Conservation (phyloP, 2,888 invertebrate genomes). For the Dasysyrphus tricinctus region DNA sequence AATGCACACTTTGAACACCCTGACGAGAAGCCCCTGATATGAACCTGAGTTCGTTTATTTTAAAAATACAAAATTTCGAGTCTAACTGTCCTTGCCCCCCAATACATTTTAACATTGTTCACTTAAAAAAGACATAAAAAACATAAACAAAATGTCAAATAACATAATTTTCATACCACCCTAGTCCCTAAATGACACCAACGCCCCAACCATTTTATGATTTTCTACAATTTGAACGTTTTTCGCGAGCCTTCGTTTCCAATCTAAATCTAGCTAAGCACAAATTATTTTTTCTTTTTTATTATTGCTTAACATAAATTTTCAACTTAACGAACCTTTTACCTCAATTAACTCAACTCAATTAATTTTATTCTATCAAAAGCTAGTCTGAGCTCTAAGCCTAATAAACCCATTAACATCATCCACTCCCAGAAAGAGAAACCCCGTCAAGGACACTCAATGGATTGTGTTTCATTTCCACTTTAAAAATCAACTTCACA, state of each 20-base stretch:
- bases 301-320: conserved; percentile 62
- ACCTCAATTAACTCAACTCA: conserved; percentile 41
- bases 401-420: conserved; percentile 71
- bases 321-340: conserved; percentile 65
- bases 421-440: conserved; percentile 57
- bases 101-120: too few species aligned
- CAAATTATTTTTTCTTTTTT: conserved; percentile 42
- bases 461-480: conserved; percentile 41
- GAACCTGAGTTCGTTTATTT: too few species aligned
- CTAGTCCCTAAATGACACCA: too few species aligned
- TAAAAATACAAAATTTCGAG: too few species aligned
- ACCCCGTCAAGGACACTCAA: conserved; percentile 53
- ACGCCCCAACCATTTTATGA: too few species aligned
- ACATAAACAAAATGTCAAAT: too few species aligned
- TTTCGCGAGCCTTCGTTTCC: neutral
- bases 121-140: too few species aligned
- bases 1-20: too few species aligned
- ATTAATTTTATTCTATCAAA: conserved; percentile 67
- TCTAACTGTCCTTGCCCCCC: too few species aligned
- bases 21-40: too few species aligned
- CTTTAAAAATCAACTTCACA: conserved; percentile 32
- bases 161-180: too few species aligned
- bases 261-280: conserved; percentile 18
- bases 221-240: too few species aligned
- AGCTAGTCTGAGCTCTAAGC: conserved; percentile 40